phyloP scores from a whole-genome alignment of 2,888 invertebrate genomes.

The Phorcus lineatus region DNA sequence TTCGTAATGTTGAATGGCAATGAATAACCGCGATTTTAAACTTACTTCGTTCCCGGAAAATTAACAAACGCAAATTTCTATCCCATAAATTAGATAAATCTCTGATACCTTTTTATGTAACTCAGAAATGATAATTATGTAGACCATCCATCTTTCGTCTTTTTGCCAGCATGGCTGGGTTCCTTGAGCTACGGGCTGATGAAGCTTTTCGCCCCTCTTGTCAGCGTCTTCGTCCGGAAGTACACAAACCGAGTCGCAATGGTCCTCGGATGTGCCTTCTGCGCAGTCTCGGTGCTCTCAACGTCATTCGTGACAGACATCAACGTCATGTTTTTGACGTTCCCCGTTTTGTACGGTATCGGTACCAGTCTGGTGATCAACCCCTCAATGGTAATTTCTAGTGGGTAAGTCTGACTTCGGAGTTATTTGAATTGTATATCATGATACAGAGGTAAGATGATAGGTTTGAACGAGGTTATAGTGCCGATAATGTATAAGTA shows the following conservation, averaged over 20 bases:
- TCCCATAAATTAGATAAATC: too few relatives aligned
- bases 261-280: constrained; percentile 57
- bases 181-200: constrained; percentile 63
- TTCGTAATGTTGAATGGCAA: too few relatives aligned
- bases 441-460: too few relatives aligned
- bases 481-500: too few relatives aligned
- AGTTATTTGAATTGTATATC: not conserved
- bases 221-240: constrained; percentile 51
- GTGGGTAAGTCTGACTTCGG: not conserved
- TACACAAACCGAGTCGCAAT: constrained; percentile 55
- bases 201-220: constrained; percentile 63
- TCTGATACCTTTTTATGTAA: too few relatives aligned
- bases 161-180: constrained; percentile 66
- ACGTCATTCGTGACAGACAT: constrained; percentile 60
- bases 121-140: too few relatives aligned
- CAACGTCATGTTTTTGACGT: constrained; percentile 54
- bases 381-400: constrained; percentile 63
- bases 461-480: too few relatives aligned
- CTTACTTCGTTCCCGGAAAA: too few relatives aligned
- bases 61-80: too few relatives aligned
- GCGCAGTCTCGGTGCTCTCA: constrained; percentile 51
- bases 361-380: constrained; percentile 62
- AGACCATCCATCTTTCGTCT: too few relatives aligned
- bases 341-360: constrained; percentile 63
- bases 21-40: too few relatives aligned